Conservation (phyloP, 2,888 invertebrate genomes). For the Polietes domitor region DNA sequence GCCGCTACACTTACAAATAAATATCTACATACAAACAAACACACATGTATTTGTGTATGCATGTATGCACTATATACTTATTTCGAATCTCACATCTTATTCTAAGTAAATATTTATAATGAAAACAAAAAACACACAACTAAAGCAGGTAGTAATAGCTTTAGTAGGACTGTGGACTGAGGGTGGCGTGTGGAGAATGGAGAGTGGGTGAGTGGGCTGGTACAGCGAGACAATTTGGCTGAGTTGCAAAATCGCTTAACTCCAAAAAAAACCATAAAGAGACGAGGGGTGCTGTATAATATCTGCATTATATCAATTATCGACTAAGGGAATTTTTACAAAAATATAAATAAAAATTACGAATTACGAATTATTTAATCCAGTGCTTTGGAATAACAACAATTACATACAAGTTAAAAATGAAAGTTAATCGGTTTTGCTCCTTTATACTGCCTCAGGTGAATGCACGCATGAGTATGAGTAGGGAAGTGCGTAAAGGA, state of each 20-base stretch:
- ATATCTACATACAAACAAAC: not conserved
- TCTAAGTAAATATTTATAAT: slow-evolving; percentile 37
- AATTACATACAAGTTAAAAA: too few relatives aligned
- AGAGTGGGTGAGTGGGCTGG: not conserved
- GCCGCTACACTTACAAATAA: not conserved
- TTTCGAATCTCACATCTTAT: not conserved
- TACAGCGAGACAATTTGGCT: not conserved
- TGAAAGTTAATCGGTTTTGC: too few relatives aligned
- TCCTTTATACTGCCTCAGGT: too few relatives aligned
- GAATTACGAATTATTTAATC: too few relatives aligned
- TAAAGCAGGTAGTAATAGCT: not conserved
- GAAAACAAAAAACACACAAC: not conserved
- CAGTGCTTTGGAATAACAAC: too few relatives aligned
- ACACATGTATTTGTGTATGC: not conserved
- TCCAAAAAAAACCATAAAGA: too few relatives aligned
- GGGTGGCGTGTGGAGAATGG: not conserved
- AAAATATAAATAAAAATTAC: too few relatives aligned
- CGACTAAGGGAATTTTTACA: too few relatives aligned
- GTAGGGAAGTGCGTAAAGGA: not conserved
- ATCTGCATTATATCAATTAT: too few relatives aligned
- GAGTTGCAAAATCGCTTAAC: not conserved
- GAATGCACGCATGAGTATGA: not conserved
- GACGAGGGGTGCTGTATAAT: too few relatives aligned
- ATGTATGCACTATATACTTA: not conserved
- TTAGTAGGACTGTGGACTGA: not conserved